Evolutionary conservation across 2,888 invertebrate genomes (phyloP).

Genomic region (Tetranychus truncatus): DNA sequence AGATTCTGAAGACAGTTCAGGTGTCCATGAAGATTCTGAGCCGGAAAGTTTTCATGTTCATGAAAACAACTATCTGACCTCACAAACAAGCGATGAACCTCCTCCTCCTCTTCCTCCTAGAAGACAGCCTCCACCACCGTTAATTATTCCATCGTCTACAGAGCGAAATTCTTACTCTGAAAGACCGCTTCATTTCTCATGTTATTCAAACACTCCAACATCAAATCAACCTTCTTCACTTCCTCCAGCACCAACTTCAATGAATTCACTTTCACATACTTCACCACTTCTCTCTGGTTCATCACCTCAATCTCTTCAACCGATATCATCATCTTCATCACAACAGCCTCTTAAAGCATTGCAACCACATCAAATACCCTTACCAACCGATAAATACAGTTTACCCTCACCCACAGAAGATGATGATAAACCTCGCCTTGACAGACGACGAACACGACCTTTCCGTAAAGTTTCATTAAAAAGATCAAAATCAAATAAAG

Average conservation of each 20-base stretch:
- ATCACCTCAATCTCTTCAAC: neutral
- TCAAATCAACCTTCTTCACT: neutral
- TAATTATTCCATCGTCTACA: neutral
- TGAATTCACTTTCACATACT: neutral
- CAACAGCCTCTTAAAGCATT: neutral
- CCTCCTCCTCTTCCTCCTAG: slow-evolving; percentile 13
- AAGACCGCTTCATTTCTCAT: neutral
- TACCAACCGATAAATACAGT: neutral
- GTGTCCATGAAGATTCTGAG: slow-evolving; percentile 41
- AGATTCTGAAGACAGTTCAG: slow-evolving; percentile 33
- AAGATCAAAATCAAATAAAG: slow-evolving; percentile 18
- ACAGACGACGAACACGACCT: slow-evolving; percentile 14
- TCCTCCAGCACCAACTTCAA: neutral
- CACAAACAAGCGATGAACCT: neutral
- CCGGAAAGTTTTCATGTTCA: slow-evolving; percentile 31
- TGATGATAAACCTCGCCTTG: slow-evolving; percentile 18
- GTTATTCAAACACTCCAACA: neutral
- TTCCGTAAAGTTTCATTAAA: slow-evolving; percentile 20
- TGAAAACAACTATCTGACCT: neutral
- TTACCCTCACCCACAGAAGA: slow-evolving; percentile 14
- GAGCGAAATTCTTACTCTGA: neutral
- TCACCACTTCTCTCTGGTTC: neutral
- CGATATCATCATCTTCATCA: neutral
- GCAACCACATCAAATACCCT: slow-evolving; percentile 6
- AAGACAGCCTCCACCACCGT: neutral